Percentiles rank a stretch among this genome's conserved stretches.
phyloP scores from a whole-genome alignment of 1,140 invertebrate genomes.

The Sinella curviseta region DNA sequence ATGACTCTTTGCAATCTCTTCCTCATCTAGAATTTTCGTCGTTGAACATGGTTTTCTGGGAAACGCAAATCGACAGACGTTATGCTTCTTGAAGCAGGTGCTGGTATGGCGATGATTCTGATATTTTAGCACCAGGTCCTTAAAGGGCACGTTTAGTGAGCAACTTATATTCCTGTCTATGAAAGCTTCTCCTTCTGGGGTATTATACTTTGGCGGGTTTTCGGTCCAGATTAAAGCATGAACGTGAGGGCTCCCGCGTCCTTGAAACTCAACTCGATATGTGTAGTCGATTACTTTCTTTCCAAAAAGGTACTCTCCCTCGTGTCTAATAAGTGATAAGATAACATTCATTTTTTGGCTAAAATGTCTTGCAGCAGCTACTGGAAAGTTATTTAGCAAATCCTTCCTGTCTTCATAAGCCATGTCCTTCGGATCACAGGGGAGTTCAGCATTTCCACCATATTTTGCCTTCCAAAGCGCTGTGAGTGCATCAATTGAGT shows the following conservation, averaged over 20 bases:
- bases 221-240: slow-evolving; percentile 48
- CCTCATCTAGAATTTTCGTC: not conserved
- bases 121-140: not conserved
- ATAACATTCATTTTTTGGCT: not conserved
- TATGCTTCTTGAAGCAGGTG: slow-evolving; percentile 14
- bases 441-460: not conserved
- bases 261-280: slow-evolving; percentile 39
- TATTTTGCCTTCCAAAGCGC: slow-evolving; percentile 11
- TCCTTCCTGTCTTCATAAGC: not conserved
- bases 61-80: not conserved
- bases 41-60: not conserved
- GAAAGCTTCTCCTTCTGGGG: not conserved
- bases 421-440: not conserved
- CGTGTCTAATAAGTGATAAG: not conserved
- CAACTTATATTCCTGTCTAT: slow-evolving; percentile 9
- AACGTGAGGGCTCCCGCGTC: not conserved
- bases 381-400: not conserved
- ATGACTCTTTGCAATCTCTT: slow-evolving; percentile 2
- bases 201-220: not conserved
- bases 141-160: not conserved
- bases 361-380: not conserved
- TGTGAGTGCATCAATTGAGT: not conserved
- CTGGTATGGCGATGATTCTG: slow-evolving; percentile 3
- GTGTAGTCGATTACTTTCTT: not conserved
- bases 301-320: not conserved